Conservation (phyloP, 2,113 vertebrate genomes). For the Geococcyx californianus region DNA sequence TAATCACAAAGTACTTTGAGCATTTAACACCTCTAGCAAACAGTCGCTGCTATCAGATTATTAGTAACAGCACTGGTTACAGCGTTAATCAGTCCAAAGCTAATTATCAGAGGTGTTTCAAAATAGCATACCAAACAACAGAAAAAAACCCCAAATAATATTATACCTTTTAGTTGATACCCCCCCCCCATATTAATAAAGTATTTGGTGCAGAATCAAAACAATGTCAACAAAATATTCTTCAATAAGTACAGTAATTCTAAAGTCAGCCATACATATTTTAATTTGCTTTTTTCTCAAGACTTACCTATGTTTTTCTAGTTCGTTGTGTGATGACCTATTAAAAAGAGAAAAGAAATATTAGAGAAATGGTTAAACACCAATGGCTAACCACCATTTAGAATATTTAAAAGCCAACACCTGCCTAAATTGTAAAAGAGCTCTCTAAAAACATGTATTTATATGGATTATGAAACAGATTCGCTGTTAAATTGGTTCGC, state of each 20-base stretch:
- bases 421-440: neutral
- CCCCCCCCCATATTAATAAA: neutral
- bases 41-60: neutral
- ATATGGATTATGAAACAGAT: slow-evolving; percentile 26
- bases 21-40: slow-evolving; percentile 13
- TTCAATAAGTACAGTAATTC: neutral
- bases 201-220: neutral
- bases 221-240: neutral
- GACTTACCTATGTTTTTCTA: slow-evolving; percentile 98
- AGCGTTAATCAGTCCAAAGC: neutral
- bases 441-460: neutral
- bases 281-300: neutral
- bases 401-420: neutral
- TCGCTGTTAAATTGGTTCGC: neutral
- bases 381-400: no score
- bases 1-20: neutral
- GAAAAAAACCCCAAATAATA: neutral
- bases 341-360: slow-evolving; percentile 69
- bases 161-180: neutral
- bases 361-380: slow-evolving; percentile 4
- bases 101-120: neutral
- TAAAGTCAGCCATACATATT: neutral
- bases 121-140: neutral
- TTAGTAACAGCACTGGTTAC: neutral
- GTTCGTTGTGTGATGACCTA: slow-evolving; percentile 97